Conservation (phyloP, 2,113 vertebrate species). For the Scomber colias region DNA sequence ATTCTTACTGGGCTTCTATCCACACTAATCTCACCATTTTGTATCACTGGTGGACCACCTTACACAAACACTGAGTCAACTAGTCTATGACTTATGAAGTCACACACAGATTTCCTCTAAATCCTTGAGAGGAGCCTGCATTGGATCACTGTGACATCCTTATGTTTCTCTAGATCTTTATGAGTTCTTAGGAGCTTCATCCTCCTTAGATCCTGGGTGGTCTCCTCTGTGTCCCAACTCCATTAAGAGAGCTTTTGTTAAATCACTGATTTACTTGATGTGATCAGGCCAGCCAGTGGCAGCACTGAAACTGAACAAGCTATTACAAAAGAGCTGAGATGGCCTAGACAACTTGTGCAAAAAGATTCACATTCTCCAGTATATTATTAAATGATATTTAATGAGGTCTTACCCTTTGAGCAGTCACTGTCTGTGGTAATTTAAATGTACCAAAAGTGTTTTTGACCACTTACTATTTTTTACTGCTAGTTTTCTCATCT, state of each 20-base stretch:
- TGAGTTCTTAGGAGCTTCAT: slow-evolving; percentile 42
- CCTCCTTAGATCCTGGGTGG: slow-evolving; percentile 65
- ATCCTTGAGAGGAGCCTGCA: slow-evolving; percentile 40
- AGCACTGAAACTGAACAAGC: not conserved
- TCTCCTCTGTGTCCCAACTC: slow-evolving; percentile 40
- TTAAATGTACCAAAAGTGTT: not conserved
- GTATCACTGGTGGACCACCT: slow-evolving; percentile 17
- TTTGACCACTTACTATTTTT: not conserved
- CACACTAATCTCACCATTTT: slow-evolving; percentile 10
- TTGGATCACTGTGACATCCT: slow-evolving; percentile 62
- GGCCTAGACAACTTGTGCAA: not conserved
- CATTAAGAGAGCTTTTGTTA: slow-evolving; percentile 38
- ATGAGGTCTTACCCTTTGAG: not conserved
- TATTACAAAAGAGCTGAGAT: not conserved
- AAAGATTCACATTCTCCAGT: not conserved
- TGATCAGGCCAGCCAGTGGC: slow-evolving; percentile 5
- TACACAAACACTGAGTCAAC: slow-evolving; percentile 29
- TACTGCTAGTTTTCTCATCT: too few relatives aligned
- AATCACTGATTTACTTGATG: slow-evolving; percentile 31
- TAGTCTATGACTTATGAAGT: slow-evolving; percentile 19
- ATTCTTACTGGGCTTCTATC: not conserved
- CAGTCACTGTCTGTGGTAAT: not conserved
- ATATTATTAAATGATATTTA: not conserved
- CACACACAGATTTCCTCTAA: slow-evolving; percentile 20
- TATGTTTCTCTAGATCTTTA: slow-evolving; percentile 64